Percentiles rank a stretch among this genome's conserved stretches.
Evolutionary conservation across 2,113 vertebrate genomes (phyloP).

Genomic region (Sylvia atricapilla): DNA sequence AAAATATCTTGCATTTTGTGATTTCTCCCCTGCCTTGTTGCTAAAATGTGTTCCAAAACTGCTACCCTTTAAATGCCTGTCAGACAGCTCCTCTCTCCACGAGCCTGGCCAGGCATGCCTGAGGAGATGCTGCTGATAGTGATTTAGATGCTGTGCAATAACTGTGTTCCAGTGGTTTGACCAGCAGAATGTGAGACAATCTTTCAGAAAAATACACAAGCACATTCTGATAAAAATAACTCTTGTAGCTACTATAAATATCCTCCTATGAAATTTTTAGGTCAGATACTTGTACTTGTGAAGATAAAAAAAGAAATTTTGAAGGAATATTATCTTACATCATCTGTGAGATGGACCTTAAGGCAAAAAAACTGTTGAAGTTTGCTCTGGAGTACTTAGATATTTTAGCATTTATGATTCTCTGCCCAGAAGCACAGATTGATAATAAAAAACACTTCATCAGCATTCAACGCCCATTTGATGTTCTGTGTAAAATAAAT

Average conservation of each 20-base stretch:
- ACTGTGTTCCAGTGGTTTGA: neutral
- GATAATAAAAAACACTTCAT: neutral
- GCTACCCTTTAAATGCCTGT: neutral
- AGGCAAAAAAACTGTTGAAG: conserved; percentile 29
- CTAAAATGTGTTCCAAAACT: neutral
- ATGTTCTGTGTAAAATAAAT: neutral
- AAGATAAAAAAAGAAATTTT: conserved; percentile 5
- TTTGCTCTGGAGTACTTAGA: neutral
- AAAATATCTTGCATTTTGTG: neutral
- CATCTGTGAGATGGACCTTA: neutral
- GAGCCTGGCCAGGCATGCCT: neutral
- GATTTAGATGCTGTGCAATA: neutral
- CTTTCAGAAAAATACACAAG: neutral
- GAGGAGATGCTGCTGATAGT: neutral
- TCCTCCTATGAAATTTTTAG: conserved; percentile 10
- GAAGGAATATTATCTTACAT: conserved; percentile 11
- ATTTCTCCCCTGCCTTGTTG: neutral
- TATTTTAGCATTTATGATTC: conserved; percentile 16
- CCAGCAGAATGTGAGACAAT: neutral
- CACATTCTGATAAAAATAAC: neutral
- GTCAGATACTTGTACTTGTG: neutral
- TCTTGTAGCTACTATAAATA: neutral
- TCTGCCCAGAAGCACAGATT: conserved; percentile 9
- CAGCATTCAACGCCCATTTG: conserved; percentile 11
- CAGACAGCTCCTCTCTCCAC: neutral